These are phyloP conservation scores for Drosophila jambulina DNA, from an alignment of 1,140 invertebrate genomes.

Conservation along the genomic window DNA sequence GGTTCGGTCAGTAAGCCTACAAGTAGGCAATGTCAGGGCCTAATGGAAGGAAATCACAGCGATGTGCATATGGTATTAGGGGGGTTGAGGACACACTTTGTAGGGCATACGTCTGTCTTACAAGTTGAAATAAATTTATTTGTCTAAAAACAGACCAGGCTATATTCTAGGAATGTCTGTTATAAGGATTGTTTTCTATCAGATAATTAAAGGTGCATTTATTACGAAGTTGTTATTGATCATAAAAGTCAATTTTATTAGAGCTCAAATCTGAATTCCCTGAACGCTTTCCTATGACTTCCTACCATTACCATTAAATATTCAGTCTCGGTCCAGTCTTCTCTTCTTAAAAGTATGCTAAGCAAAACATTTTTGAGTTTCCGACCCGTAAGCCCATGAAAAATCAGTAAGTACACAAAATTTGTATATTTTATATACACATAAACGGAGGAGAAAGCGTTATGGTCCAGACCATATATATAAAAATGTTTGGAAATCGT, in stretches of 20 bases:
- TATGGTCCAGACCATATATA: conserved; percentile 45
- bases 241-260: background rate
- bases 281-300: background rate
- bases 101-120: background rate
- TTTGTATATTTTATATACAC: conserved; percentile 47
- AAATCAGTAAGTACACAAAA: conserved; percentile 28
- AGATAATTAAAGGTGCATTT: background rate
- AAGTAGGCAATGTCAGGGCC: conserved; percentile 30
- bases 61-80: conserved; percentile 17
- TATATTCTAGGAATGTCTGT: no score
- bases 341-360: conserved; percentile 1
- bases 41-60: conserved; percentile 35
- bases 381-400: conserved; percentile 1
- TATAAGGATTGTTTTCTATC: background rate
- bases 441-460: conserved; percentile 34
- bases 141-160: fast-evolving
- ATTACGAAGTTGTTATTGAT: no score
- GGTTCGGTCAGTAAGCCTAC: conserved; percentile 37
- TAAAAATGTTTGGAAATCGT: conserved; percentile 42
- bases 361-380: background rate
- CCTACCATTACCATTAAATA: background rate
- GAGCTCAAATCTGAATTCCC: background rate
- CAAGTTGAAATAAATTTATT: background rate
- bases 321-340: background rate
- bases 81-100: background rate